These are phyloP conservation scores for Enteromius treurensis DNA, from an alignment of 2,797 vertebrate genomes.

Conservation along the genomic window DNA sequence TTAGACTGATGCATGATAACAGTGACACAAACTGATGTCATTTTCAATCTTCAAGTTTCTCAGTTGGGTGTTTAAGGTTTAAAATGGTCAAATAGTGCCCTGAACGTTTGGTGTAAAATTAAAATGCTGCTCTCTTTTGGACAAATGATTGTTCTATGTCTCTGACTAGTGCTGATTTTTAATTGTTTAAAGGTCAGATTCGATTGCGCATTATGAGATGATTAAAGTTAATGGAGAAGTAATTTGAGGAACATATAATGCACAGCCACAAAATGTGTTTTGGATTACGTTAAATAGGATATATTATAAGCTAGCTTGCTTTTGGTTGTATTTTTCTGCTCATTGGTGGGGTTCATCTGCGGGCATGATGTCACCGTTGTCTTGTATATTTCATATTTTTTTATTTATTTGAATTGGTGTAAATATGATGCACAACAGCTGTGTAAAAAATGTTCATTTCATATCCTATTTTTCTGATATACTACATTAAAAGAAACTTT, in stretches of 20 bases:
- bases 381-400: not conserved
- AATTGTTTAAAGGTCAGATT: not conserved
- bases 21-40: not conserved
- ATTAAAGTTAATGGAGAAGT: not conserved
- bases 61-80: not conserved
- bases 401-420: slow-evolving; percentile 37
- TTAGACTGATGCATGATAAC: slow-evolving; percentile 22
- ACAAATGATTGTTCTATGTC: not conserved
- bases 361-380: not conserved
- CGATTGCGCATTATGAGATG: not conserved
- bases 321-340: slow-evolving; percentile 24
- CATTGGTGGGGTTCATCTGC: not conserved
- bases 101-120: not conserved
- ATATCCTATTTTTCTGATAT: slow-evolving; percentile 3
- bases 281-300: not conserved
- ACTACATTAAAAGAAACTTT: slow-evolving; percentile 24
- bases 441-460: not conserved
- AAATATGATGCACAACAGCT: slow-evolving; percentile 15
- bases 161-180: not conserved
- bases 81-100: not conserved
- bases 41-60: not conserved
- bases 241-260: slow-evolving; percentile 15
- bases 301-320: not conserved
- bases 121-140: not conserved
- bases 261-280: not conserved